Percentiles rank a stretch among this genome's conserved stretches.
phyloP scores from a whole-genome alignment of 1,140 invertebrate genomes.

The Diorhabda sublineata region DNA sequence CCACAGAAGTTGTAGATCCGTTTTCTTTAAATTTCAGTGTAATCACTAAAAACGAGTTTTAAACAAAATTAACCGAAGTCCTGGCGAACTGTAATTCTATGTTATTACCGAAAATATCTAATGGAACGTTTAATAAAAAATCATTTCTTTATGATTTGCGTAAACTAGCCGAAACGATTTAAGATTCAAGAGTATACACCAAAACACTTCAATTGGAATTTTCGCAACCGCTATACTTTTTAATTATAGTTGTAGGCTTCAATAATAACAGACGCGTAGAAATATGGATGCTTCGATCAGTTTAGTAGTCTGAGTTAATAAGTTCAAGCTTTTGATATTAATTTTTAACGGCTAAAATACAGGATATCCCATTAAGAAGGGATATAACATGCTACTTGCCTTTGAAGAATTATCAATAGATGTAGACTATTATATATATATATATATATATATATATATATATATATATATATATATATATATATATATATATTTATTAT shows the following conservation, averaged over 20 bases:
- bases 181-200: neutral
- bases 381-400: too few relatives aligned
- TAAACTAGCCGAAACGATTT: constrained; percentile 9
- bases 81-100: constrained; percentile 11
- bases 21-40: constrained; percentile 4
- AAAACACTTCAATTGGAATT: neutral
- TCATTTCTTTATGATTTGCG: constrained; percentile 13
- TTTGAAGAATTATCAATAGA: too few relatives aligned
- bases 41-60: constrained; percentile 14
- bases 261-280: too few relatives aligned
- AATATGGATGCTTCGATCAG: too few relatives aligned
- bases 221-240: neutral
- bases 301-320: too few relatives aligned
- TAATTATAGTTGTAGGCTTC: neutral
- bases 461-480: too few relatives aligned
- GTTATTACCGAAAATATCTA: constrained; percentile 12
- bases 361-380: too few relatives aligned
- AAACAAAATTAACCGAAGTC: constrained; percentile 9
- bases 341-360: too few relatives aligned
- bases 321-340: too few relatives aligned
- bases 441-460: too few relatives aligned
- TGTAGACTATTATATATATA: too few relatives aligned
- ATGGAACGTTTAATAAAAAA: constrained; percentile 9
- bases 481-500: too few relatives aligned
- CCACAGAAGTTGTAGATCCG: constrained; percentile 1